phyloP scores from a whole-genome alignment of 35 echinoderm and acorn worm genomes.

The Patiria miniata region DNA sequence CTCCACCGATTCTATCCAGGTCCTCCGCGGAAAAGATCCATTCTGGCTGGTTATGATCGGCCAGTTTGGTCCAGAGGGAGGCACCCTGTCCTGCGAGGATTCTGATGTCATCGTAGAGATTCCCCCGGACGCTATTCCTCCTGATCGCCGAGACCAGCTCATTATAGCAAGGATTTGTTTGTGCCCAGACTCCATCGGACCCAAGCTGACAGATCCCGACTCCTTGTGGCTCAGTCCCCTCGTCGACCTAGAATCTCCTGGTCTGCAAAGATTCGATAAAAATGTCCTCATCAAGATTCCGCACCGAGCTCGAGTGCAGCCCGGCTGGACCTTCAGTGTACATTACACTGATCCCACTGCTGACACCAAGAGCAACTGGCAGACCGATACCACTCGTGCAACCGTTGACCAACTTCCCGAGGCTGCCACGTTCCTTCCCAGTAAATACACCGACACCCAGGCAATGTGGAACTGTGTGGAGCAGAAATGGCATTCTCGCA shows the following conservation, averaged over 20 bases:
- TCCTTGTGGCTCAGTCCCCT: slow-evolving; percentile 32
- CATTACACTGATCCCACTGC: slow-evolving; percentile 16
- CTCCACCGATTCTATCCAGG: too few species aligned
- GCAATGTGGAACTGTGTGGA: neutral
- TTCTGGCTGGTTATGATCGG: slow-evolving; percentile 47
- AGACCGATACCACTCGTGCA: neutral
- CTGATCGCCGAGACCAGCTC: neutral
- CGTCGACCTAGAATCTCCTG: slow-evolving; percentile 34
- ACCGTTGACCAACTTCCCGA: neutral
- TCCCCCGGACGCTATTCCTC: slow-evolving; percentile 40
- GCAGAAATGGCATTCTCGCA: neutral
- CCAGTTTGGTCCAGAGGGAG: slow-evolving; percentile 11
- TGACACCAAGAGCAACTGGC: neutral
- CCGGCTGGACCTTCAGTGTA: slow-evolving; percentile 42
- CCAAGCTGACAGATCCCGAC: neutral
- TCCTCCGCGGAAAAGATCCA: slow-evolving; percentile 20
- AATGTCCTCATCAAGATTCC: slow-evolving; percentile 15
- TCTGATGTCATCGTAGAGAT: slow-evolving; percentile 49
- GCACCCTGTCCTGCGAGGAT: slow-evolving; percentile 26
- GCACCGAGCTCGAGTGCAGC: slow-evolving; percentile 26
- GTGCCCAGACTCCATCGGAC: neutral
- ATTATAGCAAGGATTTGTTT: slow-evolving; percentile 23
- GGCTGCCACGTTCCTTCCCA: neutral
- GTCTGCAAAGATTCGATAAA: slow-evolving; percentile 1
- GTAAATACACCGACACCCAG: neutral